Evolutionary conservation across 2,888 invertebrate genomes (phyloP).

Genomic region (Meloe dianella): DNA sequence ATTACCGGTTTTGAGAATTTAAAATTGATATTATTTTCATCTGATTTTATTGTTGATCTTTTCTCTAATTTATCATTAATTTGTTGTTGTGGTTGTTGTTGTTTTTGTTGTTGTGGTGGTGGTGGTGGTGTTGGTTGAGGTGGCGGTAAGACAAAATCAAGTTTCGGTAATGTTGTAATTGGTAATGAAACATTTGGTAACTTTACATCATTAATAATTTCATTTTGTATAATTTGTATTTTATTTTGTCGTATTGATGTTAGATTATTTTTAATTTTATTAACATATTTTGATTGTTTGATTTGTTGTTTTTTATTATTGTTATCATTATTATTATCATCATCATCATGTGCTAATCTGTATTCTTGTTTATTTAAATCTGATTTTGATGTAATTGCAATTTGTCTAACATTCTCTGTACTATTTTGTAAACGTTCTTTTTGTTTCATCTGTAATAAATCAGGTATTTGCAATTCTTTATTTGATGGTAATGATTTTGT

Average conservation of each 20-base stretch:
- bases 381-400: conserved; percentile 65
- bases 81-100: conserved; percentile 27
- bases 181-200: conserved; percentile 64
- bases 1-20: conserved; percentile 63
- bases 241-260: conserved; percentile 45
- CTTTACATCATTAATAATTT: conserved; percentile 59
- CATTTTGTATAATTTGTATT: conserved; percentile 49
- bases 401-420: conserved; percentile 67
- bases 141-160: conserved; percentile 60
- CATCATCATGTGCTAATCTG: conserved; percentile 47
- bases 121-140: too few species aligned
- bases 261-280: conserved; percentile 59
- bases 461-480: conserved; percentile 66
- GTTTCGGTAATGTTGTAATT: conserved; percentile 65
- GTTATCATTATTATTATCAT: conserved; percentile 46
- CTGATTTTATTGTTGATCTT: conserved; percentile 11
- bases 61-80: conserved; percentile 32
- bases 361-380: conserved; percentile 52
- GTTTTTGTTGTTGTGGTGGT: too few species aligned
- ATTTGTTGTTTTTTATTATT: too few species aligned
- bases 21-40: conserved; percentile 49
- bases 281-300: conserved; percentile 54
- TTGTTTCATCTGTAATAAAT: conserved; percentile 67
- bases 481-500: conserved; percentile 44
- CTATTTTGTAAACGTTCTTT: conserved; percentile 66